These are phyloP conservation scores for Peucedramus taeniatus DNA, from an alignment of 2,113 vertebrate species.

Conservation along the genomic window DNA sequence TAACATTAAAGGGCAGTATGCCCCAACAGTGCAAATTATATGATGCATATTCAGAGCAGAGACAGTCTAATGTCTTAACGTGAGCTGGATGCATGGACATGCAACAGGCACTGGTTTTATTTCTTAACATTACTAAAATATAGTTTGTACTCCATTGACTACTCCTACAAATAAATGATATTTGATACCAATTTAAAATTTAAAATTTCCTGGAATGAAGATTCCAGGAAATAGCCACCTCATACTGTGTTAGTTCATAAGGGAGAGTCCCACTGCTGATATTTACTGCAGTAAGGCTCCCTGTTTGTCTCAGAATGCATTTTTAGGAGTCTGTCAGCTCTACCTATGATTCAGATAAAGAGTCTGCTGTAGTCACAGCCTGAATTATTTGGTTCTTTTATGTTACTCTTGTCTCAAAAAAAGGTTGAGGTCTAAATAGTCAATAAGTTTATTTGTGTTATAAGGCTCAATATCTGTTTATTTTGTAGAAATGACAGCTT, in stretches of 20 bases:
- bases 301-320: background rate
- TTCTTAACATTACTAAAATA: background rate
- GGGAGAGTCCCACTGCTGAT: background rate
- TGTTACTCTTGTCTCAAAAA: background rate
- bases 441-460: background rate
- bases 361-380: background rate
- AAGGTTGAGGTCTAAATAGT: background rate
- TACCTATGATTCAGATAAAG: background rate
- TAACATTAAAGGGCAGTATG: background rate
- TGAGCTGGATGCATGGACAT: background rate
- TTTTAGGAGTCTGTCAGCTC: background rate
- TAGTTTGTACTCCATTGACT: background rate
- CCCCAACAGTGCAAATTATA: background rate
- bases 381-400: background rate
- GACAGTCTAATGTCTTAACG: rapidly evolving
- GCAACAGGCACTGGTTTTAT: background rate
- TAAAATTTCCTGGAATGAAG: too few relatives aligned
- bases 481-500: background rate
- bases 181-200: background rate
- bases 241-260: background rate
- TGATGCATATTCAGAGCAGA: background rate
- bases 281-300: background rate
- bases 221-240: background rate
- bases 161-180: background rate
- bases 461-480: background rate